A percentile compares a stretch with the other conserved stretches of the same genome.
These are phyloP conservation scores for Triplophysa tibetana DNA, from an alignment of 2,113 vertebrate species.

Conservation along the genomic window DNA sequence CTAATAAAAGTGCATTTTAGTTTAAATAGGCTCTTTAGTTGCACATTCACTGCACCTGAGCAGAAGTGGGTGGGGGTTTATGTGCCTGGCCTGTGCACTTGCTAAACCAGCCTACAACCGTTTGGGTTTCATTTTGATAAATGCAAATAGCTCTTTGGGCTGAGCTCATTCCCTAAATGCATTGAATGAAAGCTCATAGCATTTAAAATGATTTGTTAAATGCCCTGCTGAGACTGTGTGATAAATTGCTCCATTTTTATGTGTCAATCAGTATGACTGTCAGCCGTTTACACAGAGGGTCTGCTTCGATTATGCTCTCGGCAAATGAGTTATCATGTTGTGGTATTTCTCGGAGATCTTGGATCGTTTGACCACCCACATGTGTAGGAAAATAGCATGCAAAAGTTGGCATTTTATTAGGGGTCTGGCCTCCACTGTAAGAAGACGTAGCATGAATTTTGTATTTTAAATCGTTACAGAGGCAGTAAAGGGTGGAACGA, in stretches of 20 bases:
- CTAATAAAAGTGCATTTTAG: background rate
- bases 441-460: background rate
- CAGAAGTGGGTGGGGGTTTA: background rate
- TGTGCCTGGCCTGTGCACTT: background rate
- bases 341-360: conserved; percentile 4
- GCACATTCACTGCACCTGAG: conserved; percentile 18
- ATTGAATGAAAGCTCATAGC: background rate
- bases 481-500: background rate
- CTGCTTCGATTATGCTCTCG: conserved; percentile 9
- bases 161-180: conserved; percentile 30
- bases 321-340: conserved; percentile 1
- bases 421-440: background rate
- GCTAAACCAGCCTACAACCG: background rate
- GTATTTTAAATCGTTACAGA: background rate
- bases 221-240: background rate
- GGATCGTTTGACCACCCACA: conserved; percentile 2
- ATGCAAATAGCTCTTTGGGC: conserved; percentile 26
- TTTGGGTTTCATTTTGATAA: conserved; percentile 3
- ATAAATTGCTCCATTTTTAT: conserved; percentile 6
- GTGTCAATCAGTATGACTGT: background rate
- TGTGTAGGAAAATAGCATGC: background rate
- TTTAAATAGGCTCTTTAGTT: background rate
- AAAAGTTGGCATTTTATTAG: background rate
- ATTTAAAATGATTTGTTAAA: conserved; percentile 19
- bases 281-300: background rate